These are phyloP conservation scores for Thaleichthys pacificus DNA, from an alignment of 2,797 vertebrate genomes.

Conservation along the genomic window DNA sequence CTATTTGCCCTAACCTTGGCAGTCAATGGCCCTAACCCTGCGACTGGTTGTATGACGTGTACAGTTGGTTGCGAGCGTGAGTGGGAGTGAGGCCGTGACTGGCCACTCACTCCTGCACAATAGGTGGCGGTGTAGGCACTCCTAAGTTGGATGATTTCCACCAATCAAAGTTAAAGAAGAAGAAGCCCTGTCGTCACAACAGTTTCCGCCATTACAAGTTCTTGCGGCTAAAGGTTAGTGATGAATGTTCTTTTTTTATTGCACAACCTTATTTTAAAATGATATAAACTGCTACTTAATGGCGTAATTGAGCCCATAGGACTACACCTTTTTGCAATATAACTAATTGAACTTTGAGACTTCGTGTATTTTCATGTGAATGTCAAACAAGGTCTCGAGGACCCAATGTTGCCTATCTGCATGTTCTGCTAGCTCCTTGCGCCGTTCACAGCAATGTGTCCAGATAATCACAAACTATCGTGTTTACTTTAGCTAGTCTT, in stretches of 20 bases:
- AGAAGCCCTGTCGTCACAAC: not conserved
- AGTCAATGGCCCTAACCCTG: no score
- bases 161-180: not conserved
- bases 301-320: not conserved
- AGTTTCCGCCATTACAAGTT: not conserved
- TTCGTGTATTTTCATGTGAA: constrained; percentile 12
- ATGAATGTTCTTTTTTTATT: constrained; percentile 49
- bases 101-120: not conserved
- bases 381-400: constrained; percentile 38
- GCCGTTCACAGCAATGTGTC: no score
- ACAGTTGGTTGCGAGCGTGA: no score
- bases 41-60: no score
- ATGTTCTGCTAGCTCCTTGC: no score
- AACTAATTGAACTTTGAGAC: not conserved
- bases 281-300: not conserved
- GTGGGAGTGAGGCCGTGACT: accelerated
- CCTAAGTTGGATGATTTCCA: no score
- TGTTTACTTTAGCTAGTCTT: no score
- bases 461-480: no score
- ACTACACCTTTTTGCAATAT: not conserved
- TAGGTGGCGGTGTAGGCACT: no score
- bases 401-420: not conserved
- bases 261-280: not conserved
- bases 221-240: constrained; percentile 37
- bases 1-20: no score